A percentile compares a stretch with the other conserved stretches of the same genome.
Evolutionary conservation across 2,113 vertebrate genomes (phyloP).

Genomic region (Antidorcas marsupialis): DNA sequence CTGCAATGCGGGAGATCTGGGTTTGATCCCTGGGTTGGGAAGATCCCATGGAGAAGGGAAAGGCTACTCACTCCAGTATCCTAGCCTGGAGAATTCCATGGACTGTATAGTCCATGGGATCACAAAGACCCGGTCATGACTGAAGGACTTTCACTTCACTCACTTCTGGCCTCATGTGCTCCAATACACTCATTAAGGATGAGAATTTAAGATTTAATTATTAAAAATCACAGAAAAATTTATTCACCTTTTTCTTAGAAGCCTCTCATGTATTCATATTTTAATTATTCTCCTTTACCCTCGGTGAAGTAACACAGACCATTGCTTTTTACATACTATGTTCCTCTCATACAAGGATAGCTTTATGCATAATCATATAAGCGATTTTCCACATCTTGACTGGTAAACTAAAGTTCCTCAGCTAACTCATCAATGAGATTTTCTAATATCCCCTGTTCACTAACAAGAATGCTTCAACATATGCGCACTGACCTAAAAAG

Average conservation of each 20-base stretch:
- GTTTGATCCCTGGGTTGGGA: neutral
- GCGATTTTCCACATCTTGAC: neutral
- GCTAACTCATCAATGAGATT: neutral
- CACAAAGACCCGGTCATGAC: fast-evolving
- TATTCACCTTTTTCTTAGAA: neutral
- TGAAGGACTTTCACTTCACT: neutral
- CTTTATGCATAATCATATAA: neutral
- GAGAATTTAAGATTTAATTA: neutral
- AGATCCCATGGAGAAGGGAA: neutral
- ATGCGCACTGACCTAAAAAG: neutral
- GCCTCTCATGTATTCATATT: neutral
- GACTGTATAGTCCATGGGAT: neutral
- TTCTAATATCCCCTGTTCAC: neutral
- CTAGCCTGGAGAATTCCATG: neutral
- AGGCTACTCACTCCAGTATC: neutral
- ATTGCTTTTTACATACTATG: neutral
- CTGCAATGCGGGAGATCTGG: fast-evolving
- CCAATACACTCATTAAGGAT: neutral
- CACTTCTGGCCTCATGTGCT: neutral
- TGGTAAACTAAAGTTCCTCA: neutral
- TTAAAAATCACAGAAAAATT: neutral
- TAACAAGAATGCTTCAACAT: neutral
- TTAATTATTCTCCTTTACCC: neutral
- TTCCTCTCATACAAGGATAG: neutral
- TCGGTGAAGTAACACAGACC: neutral